Evolutionary conservation across 1,140 invertebrate species (phyloP), one percentile per base, ranked within the genome.

Genomic region (Eriocheir sinensis): DNA sequence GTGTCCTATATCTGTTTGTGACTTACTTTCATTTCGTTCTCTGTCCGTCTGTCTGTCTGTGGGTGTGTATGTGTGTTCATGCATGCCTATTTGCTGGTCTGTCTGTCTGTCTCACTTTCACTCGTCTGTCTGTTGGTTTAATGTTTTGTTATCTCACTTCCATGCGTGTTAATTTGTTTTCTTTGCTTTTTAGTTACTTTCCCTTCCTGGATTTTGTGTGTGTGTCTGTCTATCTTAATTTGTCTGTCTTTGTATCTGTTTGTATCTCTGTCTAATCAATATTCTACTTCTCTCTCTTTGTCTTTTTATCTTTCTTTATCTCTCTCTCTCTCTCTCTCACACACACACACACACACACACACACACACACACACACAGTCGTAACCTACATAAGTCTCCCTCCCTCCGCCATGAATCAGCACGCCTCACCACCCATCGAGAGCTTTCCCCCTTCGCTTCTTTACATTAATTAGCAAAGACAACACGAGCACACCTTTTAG

Each of bases 241-340:
- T n/a, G 15, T 72, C n/a, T 12, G 12, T 72, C 15, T 72, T n/a
- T n/a, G n/a, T 72, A 15, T n/a, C 60, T 72, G n/a, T n/a, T n/a
- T 15, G 12, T 72, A 15, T 72, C 60, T n/a, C 60, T 72, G 15
- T 15, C 60, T 72, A 72, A 15, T n/a, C 12, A n/a, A n/a, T 72
- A 15, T 72, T 12, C 60, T 72, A 72, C n/a, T n/a, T 15, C 60
- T 72, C 15, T n/a, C n/a, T 15, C 12, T n/a, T 15, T 72, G 15
- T 15, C 60, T 12, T 72, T n/a, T 72, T 15, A 72, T 15, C 60
- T n/a, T 15, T n/a, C 60, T 72, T n/a, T 72, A 15, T 72, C 60
- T 72, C 60, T 72, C 60, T 72, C 60, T 72, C 60, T 72, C 60
- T 72, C 60, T 72, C 60, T 72, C 60, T 72, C 60, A 15, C 60